These are phyloP conservation scores for Girardia tigrina DNA, from an alignment of 2,888 invertebrate genomes.

Conservation along the genomic window DNA sequence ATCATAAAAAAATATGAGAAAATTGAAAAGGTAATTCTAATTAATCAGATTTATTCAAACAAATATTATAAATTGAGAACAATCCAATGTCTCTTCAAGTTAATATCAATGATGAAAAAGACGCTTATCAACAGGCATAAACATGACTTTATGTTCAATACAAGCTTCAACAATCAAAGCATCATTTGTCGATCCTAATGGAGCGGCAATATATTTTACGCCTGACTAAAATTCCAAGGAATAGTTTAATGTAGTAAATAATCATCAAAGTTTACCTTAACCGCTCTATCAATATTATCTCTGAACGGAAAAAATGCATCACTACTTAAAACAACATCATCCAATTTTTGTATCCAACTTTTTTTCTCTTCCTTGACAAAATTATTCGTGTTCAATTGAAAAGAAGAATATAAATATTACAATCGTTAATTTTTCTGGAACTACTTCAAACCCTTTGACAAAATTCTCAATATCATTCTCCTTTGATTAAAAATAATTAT, in stretches of 20 bases:
- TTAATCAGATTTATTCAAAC: no score
- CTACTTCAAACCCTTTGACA: not conserved
- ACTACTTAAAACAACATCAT: constrained; percentile 68
- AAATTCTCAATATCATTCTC: not conserved
- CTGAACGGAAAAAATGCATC: constrained; percentile 98
- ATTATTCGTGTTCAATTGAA: not conserved
- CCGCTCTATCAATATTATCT: constrained; percentile 82
- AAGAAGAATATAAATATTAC: not conserved
- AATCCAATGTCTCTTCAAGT: not conserved
- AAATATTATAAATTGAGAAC: no score
- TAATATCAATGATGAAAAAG: constrained; percentile 74
- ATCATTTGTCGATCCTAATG: constrained; percentile 84
- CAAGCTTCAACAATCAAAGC: constrained; percentile 74
- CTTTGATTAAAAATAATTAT: not conserved
- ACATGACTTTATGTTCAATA: constrained; percentile 70
- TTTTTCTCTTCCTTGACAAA: constrained; percentile 44
- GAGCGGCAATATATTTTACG: constrained; percentile 78
- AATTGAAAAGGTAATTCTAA: no score
- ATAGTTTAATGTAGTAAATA: constrained; percentile 44
- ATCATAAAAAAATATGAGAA: no score
- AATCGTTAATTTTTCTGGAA: not conserved
- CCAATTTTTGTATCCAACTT: constrained; percentile 54
- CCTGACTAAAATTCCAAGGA: constrained; percentile 70
- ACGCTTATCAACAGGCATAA: constrained; percentile 75
- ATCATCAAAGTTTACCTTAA: not conserved